Base-by-base conservation (phyloP, 2,113 vertebrate species). In the Cygnus atratus region DNA sequence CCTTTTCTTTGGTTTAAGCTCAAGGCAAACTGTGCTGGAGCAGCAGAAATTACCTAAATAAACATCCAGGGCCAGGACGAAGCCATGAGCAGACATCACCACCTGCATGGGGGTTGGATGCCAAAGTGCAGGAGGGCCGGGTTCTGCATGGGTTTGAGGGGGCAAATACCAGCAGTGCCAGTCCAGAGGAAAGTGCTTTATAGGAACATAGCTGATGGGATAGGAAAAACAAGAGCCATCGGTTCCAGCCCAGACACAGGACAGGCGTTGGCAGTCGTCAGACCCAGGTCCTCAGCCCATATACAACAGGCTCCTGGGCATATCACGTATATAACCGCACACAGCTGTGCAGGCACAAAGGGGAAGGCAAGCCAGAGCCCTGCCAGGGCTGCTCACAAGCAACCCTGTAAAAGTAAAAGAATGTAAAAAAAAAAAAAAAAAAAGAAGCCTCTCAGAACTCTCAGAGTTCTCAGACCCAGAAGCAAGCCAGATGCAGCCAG, bases 261-360 rank as follows among this genome's bases (percentile, higher is more conserved):
- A 20, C 9, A 3, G 19, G 44, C 6, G 9, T 0, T 37, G 31
- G 50, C 18, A 70, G 17, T 0, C 1, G 3, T 24, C 52, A 72
- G 77, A 44, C 16, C 9, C 75, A 41, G 58, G 8, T 17, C 57
- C 31, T 31, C 43, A 65, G 46, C 29, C 62, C 41, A 21, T 44
- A 50, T 50, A 50, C 48, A 25, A 14, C 13, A 7, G 50, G 22
- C 12, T 52, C 50, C 50, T 52, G 50, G 50, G 50, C 50, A 25
- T 21, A 33, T 43, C 39, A 33, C 21, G 12, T 55, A 22, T 43
- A 33, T 43, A 25, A 58, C 54, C 24, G 10, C 5, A 17, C 39
- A 33, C 19, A 29, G 39, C 72, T 41, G 15, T 24, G 28, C 52
- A 14, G 21, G 21, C 0, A 0, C 31, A 18, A 48, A 63, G 8